Percentiles rank a stretch among this genome's conserved stretches.
These are phyloP conservation scores for Conomelus anceps DNA, from an alignment of 2,888 invertebrate genomes.

Conservation along the genomic window DNA sequence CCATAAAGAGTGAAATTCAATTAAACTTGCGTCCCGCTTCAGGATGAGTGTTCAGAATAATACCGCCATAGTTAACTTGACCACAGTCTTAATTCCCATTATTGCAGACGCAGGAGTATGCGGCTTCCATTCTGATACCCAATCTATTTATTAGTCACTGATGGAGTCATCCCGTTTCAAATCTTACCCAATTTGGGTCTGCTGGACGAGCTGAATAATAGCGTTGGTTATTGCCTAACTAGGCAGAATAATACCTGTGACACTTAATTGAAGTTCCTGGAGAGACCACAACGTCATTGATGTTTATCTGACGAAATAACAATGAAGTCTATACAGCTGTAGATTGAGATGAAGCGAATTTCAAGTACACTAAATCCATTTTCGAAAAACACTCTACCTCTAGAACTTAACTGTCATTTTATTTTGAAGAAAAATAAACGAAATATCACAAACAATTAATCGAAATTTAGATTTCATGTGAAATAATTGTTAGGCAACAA, in stretches of 20 bases:
- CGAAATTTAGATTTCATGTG: too few species aligned
- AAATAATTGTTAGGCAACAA: too few species aligned
- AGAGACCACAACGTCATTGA: too few species aligned
- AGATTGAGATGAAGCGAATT: too few species aligned
- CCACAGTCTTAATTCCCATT: background rate
- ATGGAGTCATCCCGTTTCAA: background rate
- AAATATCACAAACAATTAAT: too few species aligned
- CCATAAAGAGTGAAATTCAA: background rate
- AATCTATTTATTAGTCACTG: background rate
- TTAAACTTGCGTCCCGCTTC: background rate
- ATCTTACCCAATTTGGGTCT: background rate
- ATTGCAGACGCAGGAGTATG: background rate
- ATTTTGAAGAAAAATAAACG: too few species aligned
- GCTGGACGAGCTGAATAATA: background rate
- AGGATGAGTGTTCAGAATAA: background rate
- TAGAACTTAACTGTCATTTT: too few species aligned
- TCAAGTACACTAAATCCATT: too few species aligned
- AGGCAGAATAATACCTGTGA: background rate
- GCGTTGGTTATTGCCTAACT: background rate
- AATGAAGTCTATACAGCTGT: too few species aligned
- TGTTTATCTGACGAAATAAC: too few species aligned
- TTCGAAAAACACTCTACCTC: too few species aligned
- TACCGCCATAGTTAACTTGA: background rate
- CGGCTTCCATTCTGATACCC: background rate
- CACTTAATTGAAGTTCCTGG: background rate